Evolutionary conservation across 2,113 vertebrate species (phyloP), one percentile per base, ranked within the genome.

Genomic region (western clawed frog (Xenopus tropicalis)): DNA sequence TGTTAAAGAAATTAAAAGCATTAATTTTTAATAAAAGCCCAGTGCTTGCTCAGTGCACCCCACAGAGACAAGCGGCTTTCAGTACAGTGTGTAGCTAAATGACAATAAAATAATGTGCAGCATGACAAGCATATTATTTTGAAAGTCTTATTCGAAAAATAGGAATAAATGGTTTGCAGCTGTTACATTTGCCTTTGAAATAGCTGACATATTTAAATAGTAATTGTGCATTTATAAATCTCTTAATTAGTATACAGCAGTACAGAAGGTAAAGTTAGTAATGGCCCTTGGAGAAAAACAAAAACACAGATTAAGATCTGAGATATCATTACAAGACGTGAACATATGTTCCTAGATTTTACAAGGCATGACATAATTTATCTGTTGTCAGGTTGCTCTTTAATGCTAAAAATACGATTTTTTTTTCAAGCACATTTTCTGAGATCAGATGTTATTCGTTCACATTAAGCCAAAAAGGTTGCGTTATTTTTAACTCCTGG

Each of bases 261-360:
- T 59, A 24, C 57, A 59, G 57, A 59, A 59, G 57, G 57, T 59
- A 59, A 24, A 14, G 20, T 59, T 59, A 22, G 22, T 59, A 59
- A 59, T 59, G 22, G 22, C 22, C 57, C 57, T 59, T 59, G 16
- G 57, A 59, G 57, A 59, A 59, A 59, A 22, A 59, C 57, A 59
- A 59, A 59, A 59, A 59, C 20, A 59, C 57, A 22, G 57, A 59
- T 59, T 59, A 22, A 19, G 54, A 48, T 48, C 46, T 48, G 46
- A 48, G 46, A 59, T 59, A 59, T 59, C 14, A 23, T 59, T 59
- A 59, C 57, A 23, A 23, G 16, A 59, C 21, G 22, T 14, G 8
- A 59, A 59, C 57, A 59, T 12, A 59, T 59, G 57, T 59, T 59
- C 57, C 29, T 57, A 57, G 54, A 57, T 20, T 57, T 57, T 20